phyloP scores from a whole-genome alignment of 2,113 vertebrate species.

The Raja brachyura region DNA sequence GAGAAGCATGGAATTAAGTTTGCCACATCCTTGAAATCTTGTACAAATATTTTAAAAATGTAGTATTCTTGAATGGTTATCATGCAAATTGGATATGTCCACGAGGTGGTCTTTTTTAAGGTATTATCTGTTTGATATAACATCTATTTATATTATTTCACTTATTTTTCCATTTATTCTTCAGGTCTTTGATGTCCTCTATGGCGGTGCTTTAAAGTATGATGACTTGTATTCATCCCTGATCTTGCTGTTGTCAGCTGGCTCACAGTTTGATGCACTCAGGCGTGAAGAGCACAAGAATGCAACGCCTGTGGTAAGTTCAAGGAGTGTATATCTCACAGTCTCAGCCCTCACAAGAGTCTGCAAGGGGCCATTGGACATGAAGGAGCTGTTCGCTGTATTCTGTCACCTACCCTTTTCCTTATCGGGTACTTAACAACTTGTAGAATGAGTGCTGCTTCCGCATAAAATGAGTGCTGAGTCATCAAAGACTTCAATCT shows the following conservation, averaged over 20 bases:
- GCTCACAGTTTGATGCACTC: conserved; percentile 83
- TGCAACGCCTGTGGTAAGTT: conserved; percentile 71
- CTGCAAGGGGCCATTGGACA: not conserved
- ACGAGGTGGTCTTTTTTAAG: not conserved
- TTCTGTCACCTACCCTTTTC: not conserved
- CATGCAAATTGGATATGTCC: not conserved
- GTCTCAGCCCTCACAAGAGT: not conserved
- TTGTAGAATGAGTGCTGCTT: not conserved
- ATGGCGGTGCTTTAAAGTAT: conserved; percentile 73
- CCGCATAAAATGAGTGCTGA: too few relatives aligned
- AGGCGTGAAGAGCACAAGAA: conserved; percentile 84
- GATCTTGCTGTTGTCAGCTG: conserved; percentile 78
- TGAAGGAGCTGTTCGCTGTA: not conserved
- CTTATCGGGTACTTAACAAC: not conserved
- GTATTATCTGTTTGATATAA: not conserved
- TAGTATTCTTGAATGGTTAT: not conserved
- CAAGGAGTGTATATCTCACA: not conserved
- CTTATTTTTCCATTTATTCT: not conserved
- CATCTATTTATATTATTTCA: not conserved
- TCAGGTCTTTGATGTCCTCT: conserved; percentile 86
- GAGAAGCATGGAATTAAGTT: not conserved
- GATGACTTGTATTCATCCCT: conserved; percentile 78
- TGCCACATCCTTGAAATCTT: not conserved
- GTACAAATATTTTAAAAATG: not conserved
- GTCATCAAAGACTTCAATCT: too few relatives aligned